Conservation (phyloP, 64 coral and sea anemone species). For the Montipora cactus region DNA sequence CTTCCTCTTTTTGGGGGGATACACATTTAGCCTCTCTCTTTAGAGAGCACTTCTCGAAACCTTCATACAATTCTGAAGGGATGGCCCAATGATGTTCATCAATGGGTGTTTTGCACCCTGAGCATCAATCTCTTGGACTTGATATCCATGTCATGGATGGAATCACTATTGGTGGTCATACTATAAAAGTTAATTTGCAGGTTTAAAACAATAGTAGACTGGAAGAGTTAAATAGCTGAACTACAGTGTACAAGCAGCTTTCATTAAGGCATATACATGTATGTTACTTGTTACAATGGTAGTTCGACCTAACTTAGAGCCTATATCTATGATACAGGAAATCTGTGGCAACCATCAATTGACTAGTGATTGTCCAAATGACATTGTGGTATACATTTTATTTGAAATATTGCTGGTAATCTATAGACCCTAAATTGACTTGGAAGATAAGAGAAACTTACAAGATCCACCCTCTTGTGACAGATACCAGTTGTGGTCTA, state of each 20-base stretch:
- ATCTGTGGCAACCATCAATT: not conserved
- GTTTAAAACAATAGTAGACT: not conserved
- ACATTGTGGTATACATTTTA: not conserved
- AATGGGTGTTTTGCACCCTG: not conserved
- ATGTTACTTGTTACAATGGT: too few species aligned
- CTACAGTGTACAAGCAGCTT: not conserved
- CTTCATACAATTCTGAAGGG: not conserved
- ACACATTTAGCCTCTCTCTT: not conserved
- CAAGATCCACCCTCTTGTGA: not conserved
- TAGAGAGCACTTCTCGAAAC: not conserved
- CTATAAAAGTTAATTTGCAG: not conserved
- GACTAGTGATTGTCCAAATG: not conserved
- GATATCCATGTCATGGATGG: not conserved
- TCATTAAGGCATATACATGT: not conserved
- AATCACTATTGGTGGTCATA: not conserved
- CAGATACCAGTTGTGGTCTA: not conserved
- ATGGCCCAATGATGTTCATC: conserved; percentile 10
- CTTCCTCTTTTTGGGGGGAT: not conserved
- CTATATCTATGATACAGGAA: too few species aligned
- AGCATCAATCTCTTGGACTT: not conserved
- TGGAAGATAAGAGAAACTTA: not conserved
- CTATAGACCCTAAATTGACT: not conserved
- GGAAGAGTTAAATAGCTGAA: not conserved
- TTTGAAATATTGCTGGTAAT: not conserved
- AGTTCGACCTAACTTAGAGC: too few species aligned